Evolutionary conservation across 2,888 invertebrate genomes (phyloP), one percentile per base, ranked within the genome.

Genomic region (Sceliomorpha sp.): DNA sequence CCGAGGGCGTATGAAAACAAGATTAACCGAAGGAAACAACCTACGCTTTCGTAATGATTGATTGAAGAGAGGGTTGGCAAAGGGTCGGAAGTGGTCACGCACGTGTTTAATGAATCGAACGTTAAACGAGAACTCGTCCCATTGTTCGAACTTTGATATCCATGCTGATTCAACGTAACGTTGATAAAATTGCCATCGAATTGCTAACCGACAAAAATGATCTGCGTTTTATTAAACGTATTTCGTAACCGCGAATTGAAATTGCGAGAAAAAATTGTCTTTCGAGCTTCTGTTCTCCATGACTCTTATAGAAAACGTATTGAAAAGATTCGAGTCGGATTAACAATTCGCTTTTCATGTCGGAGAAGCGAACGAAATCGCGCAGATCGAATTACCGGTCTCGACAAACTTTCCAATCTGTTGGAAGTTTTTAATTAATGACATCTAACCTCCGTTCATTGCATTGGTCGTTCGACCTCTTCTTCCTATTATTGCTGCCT

Each of bases 351-450:
- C 36, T 36, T 36, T 36, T 13, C n/a, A 6, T 3, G 8, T 36
- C 13, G n/a, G 36, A 12, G 36, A 13, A 14, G 12, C 13, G 36
- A 36, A 36, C 7, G 32, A 32, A 32, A 10, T 9, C 32, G 32
- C 32, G 12, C 12, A 32, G 32, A 10, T 12, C 32, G 32, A 32
- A 32, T 32, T 9, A 8, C 32, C 2, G 12, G 32, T 32, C 32
- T 12, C 12, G 9, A 7, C 2, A 32, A 62, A 67, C 31, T 67
- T 67, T 44, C 32, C 55, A 67, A 55, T 55, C 55, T 29, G 37
- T 27, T 20, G 13, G 32, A 68, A 42, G 27, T 44, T 56, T 63
- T 63, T 56, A 47, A 63, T 58, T 63, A 62, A 36, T 51, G 24
- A 13, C 13, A 34, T 8, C 20, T 10, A 24, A 42, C 39, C 14